These are phyloP conservation scores for Nasonia giraulti DNA, from an alignment of 1,140 invertebrate species.

Conservation along the genomic window DNA sequence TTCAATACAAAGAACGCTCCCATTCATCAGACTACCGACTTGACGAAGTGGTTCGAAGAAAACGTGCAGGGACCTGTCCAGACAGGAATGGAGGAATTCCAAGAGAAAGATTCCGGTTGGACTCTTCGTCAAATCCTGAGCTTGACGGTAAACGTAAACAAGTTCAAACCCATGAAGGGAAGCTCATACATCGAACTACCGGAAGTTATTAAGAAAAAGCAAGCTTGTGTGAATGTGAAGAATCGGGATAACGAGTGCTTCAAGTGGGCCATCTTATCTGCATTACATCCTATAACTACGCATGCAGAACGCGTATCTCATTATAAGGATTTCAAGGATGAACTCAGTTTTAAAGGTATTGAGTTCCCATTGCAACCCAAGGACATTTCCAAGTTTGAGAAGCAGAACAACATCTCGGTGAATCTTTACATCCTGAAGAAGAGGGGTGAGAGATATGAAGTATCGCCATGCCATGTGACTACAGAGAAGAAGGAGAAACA, in stretches of 20 bases:
- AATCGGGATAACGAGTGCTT: neutral
- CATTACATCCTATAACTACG: neutral
- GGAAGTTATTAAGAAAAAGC: too few relatives aligned
- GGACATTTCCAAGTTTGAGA: neutral
- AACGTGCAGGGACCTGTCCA: neutral
- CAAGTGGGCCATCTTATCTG: neutral
- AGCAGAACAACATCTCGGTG: neutral
- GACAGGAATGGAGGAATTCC: neutral
- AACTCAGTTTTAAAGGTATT: neutral
- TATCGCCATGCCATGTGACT: conserved; percentile 1
- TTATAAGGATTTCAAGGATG: neutral
- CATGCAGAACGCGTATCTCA: neutral
- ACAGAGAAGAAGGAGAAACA: neutral
- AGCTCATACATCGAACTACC: neutral
- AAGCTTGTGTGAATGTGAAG: neutral
- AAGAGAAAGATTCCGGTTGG: neutral
- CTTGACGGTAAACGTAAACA: neutral
- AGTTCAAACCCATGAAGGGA: neutral
- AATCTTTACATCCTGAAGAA: neutral
- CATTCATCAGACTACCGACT: too few relatives aligned
- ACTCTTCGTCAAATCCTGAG: neutral
- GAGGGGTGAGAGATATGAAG: neutral
- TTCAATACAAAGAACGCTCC: too few relatives aligned
- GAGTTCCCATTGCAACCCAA: neutral
- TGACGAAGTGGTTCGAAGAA: too few relatives aligned